Percentiles rank a stretch among this genome's conserved stretches.
These are phyloP conservation scores for Drosophila sp. DNA, from an alignment of 1,140 invertebrate species.

Conservation along the genomic window DNA sequence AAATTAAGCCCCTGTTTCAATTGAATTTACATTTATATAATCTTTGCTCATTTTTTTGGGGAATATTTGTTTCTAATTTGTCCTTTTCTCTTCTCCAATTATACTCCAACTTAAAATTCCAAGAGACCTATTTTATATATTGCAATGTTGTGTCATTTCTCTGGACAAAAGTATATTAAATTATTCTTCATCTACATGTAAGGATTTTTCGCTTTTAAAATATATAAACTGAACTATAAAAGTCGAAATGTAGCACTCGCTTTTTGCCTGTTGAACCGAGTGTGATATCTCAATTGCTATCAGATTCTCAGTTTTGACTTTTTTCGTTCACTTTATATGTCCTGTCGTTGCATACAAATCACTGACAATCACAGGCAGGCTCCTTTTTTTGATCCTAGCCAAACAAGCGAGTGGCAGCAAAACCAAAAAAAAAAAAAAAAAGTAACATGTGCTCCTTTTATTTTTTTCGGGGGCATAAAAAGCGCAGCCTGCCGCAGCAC, in stretches of 20 bases:
- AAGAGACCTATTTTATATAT: no score
- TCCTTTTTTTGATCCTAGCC: conserved; percentile 39
- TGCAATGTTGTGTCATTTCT: no score
- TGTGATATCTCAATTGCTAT: conserved; percentile 13
- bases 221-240: background rate
- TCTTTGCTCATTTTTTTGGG: no score
- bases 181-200: no score
- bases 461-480: conserved; percentile 42
- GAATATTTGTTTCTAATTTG: no score
- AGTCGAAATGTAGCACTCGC: background rate
- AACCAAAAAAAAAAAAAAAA: conserved; percentile 28
- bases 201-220: background rate
- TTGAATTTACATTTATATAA: no score
- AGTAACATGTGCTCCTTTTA: conserved; percentile 17
- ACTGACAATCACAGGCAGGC: conserved; percentile 62
- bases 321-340: conserved; percentile 6
- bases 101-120: no score
- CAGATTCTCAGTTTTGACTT: conserved; percentile 14
- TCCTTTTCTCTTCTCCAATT: no score
- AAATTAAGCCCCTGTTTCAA: no score
- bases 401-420: conserved; percentile 27
- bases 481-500: conserved; percentile 15
- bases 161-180: no score
- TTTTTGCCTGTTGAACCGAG: background rate
- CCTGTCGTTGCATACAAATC: conserved; percentile 56